Conservation (phyloP, 1,140 invertebrate genomes). For the Drosophila paulistorum region DNA sequence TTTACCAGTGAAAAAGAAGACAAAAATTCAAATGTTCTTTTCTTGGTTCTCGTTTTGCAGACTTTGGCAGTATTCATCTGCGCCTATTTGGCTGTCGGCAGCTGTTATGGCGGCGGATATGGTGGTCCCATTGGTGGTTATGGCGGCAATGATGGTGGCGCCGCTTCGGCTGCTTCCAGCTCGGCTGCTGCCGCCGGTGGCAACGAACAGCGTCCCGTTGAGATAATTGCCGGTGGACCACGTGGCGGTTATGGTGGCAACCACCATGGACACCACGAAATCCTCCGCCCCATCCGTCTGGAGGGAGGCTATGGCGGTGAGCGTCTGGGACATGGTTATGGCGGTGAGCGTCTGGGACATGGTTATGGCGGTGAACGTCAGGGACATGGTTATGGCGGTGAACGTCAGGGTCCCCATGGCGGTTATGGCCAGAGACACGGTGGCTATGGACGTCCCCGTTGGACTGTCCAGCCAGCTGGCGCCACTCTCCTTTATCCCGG, state of each 20-base stretch:
- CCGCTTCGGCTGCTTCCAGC: slow-evolving; percentile 46
- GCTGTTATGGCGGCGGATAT: slow-evolving; percentile 33
- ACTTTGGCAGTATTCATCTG: slow-evolving; percentile 62
- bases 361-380: slow-evolving; percentile 17
- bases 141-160: slow-evolving; percentile 43
- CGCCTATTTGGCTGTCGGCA: slow-evolving; percentile 62
- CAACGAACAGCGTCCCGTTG: slow-evolving; percentile 47
- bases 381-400: slow-evolving; percentile 13
- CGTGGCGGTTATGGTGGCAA: slow-evolving; percentile 28
- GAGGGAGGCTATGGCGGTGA: slow-evolving; percentile 38
- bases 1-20: slow-evolving; percentile 13
- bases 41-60: slow-evolving; percentile 16
- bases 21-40: slow-evolving; percentile 2
- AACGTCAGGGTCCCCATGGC: slow-evolving; percentile 9
- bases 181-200: slow-evolving; percentile 47
- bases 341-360: background rate
- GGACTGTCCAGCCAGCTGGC: slow-evolving; percentile 67
- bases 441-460: slow-evolving; percentile 53
- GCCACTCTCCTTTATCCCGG: slow-evolving; percentile 69
- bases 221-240: slow-evolving; percentile 60
- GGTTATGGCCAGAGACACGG: slow-evolving; percentile 34
- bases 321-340: slow-evolving; percentile 4
- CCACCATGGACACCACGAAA: slow-evolving; percentile 7
- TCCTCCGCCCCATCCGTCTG: slow-evolving; percentile 36
- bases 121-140: slow-evolving; percentile 28